A percentile compares a stretch with the other conserved stretches of the same genome.
Conservation (phyloP, 1,140 invertebrate genomes). For the Bathynomus jamesi region DNA sequence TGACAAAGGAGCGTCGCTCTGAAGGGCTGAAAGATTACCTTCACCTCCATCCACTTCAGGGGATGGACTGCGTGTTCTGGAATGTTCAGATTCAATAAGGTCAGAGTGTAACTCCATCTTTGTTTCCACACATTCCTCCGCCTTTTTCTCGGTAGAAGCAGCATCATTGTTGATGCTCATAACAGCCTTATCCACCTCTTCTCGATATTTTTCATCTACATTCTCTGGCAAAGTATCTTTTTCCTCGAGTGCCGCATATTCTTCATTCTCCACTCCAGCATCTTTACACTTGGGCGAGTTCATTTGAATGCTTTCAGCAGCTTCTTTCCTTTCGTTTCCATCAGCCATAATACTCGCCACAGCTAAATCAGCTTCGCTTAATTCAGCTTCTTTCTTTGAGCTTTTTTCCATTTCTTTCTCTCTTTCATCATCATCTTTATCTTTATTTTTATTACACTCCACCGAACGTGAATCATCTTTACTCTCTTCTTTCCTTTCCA, state of each 20-base stretch:
- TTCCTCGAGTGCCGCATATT: conserved; percentile 8
- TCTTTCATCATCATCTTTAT: conserved; percentile 11
- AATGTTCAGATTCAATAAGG: too few relatives aligned
- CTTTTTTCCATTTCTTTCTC: too few relatives aligned
- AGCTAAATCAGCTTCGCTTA: conserved; percentile 35
- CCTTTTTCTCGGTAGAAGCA: too few relatives aligned
- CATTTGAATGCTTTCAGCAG: not conserved
- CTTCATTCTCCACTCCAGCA: conserved; percentile 16
- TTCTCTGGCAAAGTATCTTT: not conserved
- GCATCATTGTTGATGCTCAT: conserved; percentile 24
- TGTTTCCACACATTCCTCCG: too few relatives aligned
- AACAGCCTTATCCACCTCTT: conserved; percentile 33
- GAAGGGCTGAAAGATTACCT: not conserved
- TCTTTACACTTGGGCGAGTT: not conserved
- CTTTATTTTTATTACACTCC: too few relatives aligned
- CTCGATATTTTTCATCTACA: conserved; percentile 31
- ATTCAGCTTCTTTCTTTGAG: conserved; percentile 19
- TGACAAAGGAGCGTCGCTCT: too few relatives aligned
- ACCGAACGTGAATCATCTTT: too few relatives aligned
- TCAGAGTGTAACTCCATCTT: too few relatives aligned
- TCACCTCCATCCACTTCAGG: not conserved
- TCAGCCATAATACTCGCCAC: conserved; percentile 36
- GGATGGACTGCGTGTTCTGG: not conserved
- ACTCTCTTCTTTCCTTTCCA: too few relatives aligned
- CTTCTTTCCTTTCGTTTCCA: not conserved